Conservation (phyloP, 92 coral and sea anemone genomes). For the Paramuricea clavata region DNA sequence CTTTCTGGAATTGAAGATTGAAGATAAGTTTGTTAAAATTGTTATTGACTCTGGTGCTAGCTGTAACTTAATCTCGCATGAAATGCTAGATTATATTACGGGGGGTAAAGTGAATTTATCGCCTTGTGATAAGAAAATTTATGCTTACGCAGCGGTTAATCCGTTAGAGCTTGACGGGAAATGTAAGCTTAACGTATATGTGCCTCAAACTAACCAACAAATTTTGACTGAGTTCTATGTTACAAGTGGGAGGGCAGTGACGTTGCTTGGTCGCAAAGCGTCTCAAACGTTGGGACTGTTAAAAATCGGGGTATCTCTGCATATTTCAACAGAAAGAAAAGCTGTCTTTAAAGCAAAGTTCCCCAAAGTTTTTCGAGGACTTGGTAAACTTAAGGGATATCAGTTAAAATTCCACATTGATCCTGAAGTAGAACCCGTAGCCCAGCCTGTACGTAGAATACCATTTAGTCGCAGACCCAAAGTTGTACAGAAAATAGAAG, state of each 20-base stretch:
- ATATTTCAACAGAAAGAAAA: conserved; percentile 27
- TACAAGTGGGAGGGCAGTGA: conserved; percentile 37
- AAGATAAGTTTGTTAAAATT: conserved; percentile 63
- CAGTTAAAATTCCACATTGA: conserved; percentile 45
- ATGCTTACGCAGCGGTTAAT: conserved; percentile 42
- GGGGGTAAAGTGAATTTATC: conserved; percentile 35
- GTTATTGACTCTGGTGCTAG: conserved; percentile 74
- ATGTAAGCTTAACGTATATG: conserved; percentile 28
- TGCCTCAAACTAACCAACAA: conserved; percentile 28
- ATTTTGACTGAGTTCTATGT: conserved; percentile 45
- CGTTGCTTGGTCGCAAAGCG: conserved; percentile 48
- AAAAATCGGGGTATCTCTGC: conserved; percentile 42
- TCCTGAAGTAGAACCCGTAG: background rate
- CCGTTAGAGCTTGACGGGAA: conserved; percentile 46
- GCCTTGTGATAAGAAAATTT: conserved; percentile 35
- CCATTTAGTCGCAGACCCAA: background rate
- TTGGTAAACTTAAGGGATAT: conserved; percentile 46
- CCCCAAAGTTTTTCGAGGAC: conserved; percentile 56
- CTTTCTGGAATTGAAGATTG: conserved; percentile 39
- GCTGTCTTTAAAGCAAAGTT: conserved; percentile 60
- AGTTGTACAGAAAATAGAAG: conserved; percentile 2
- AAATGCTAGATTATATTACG: conserved; percentile 18
- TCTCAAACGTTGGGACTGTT: conserved; percentile 40
- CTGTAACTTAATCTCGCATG: conserved; percentile 63
- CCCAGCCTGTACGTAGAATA: conserved; percentile 5